These are phyloP conservation scores for Takifugu ocellatus DNA, from an alignment of 2,797 vertebrate species.

Conservation along the genomic window DNA sequence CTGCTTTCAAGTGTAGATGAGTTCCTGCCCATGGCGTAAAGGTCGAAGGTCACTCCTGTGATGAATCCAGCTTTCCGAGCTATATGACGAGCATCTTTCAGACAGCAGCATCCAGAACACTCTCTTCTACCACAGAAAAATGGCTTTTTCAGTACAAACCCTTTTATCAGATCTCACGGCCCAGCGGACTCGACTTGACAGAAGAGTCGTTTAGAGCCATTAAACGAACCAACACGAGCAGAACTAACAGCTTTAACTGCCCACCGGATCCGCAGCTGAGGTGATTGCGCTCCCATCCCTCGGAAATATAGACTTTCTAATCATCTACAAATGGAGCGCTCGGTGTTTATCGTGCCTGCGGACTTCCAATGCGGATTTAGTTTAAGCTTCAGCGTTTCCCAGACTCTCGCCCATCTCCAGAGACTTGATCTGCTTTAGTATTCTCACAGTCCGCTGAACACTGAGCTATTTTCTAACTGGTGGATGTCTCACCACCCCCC, in stretches of 20 bases:
- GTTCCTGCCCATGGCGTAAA: constrained; percentile 1
- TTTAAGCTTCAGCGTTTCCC: constrained; percentile 3
- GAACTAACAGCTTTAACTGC: neutral
- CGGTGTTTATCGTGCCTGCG: too few species aligned
- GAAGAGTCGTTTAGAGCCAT: constrained; percentile 2
- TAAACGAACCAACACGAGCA: neutral
- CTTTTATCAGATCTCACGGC: neutral
- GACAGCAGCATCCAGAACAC: constrained; percentile 7
- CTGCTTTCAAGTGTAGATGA: neutral
- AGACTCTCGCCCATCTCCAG: constrained; percentile 7
- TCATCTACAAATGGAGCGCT: too few species aligned
- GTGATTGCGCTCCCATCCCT: neutral
- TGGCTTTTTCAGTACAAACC: constrained; percentile 5
- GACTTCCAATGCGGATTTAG: neutral
- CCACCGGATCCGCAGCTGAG: neutral
- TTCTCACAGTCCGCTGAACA: constrained; percentile 16
- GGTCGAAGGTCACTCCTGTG: constrained; percentile 17
- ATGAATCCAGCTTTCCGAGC: constrained; percentile 1
- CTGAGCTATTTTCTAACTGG: constrained; percentile 26
- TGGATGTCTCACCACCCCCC: constrained; percentile 1
- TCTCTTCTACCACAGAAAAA: neutral
- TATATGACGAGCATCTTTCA: constrained; percentile 3
- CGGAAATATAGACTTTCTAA: neutral
- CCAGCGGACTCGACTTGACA: neutral
- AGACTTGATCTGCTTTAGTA: constrained; percentile 15